phyloP scores from a whole-genome alignment of 2,797 vertebrate species.

The Sebastes diploproa region DNA sequence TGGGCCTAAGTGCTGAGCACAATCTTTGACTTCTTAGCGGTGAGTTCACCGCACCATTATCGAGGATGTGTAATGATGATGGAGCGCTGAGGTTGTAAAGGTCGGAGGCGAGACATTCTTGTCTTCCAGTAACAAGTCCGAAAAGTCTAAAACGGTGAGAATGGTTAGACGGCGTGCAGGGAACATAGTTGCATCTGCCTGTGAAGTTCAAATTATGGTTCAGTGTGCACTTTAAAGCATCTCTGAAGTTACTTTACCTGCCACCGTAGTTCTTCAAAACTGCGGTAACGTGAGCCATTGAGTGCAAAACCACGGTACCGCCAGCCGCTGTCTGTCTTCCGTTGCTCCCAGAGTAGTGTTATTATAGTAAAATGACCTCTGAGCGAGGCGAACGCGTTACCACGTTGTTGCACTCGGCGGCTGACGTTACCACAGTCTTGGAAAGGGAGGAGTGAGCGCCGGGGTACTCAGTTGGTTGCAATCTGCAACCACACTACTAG shows the following conservation, averaged over 20 bases:
- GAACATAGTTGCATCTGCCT: constrained; percentile 24
- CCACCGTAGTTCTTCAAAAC: no score
- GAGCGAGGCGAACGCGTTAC: no score
- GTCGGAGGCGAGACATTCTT: constrained; percentile 42
- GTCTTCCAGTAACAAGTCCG: constrained; percentile 22
- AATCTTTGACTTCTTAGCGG: neutral
- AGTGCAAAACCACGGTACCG: no score
- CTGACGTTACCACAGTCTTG: no score
- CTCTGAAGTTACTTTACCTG: neutral
- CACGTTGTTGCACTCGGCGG: no score
- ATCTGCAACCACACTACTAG: no score
- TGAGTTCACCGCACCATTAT: constrained; percentile 17
- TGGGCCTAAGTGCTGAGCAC: neutral
- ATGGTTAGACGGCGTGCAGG: neutral
- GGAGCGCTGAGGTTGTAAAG: constrained; percentile 17
- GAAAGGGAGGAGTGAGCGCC: no score
- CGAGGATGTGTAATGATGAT: constrained; percentile 42
- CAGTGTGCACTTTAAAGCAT: neutral
- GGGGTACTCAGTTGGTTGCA: no score
- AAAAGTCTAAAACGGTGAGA: constrained; percentile 13
- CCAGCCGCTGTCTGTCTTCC: no score
- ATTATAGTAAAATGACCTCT: no score
- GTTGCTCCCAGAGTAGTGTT: no score
- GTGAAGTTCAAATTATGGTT: constrained; percentile 16
- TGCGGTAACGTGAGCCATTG: no score